Conservation (phyloP, 2,797 vertebrate genomes). For the Crocidura indochinensis region DNA sequence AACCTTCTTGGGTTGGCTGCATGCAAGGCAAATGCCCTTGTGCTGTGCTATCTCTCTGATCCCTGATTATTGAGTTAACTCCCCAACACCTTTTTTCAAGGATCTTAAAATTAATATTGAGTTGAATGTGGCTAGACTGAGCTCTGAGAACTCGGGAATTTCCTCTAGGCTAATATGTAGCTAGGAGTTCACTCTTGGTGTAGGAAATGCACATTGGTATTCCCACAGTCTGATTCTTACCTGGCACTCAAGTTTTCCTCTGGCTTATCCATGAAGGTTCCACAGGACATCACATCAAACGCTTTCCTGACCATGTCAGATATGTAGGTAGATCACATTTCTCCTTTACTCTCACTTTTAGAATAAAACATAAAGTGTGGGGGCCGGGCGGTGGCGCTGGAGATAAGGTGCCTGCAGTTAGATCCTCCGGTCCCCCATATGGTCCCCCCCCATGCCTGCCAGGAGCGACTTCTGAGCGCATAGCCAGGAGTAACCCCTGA, state of each 20-base stretch:
- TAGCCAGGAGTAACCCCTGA: too few relatives aligned
- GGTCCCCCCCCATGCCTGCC: too few relatives aligned
- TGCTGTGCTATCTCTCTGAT: not conserved
- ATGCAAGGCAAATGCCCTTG: not conserved
- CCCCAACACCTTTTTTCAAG: not conserved
- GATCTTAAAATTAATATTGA: slow-evolving; percentile 30
- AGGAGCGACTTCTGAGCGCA: too few relatives aligned
- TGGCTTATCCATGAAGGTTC: not conserved
- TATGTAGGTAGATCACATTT: not conserved
- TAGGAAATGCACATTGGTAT: not conserved
- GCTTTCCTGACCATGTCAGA: slow-evolving; percentile 36
- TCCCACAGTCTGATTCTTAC: not conserved
- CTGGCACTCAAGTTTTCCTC: not conserved
- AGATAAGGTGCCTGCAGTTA: too few relatives aligned
- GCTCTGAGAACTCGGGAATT: not conserved
- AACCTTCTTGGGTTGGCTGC: too few relatives aligned
- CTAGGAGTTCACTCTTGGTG: not conserved
- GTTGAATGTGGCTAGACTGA: not conserved
- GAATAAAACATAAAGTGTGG: slow-evolving; percentile 1
- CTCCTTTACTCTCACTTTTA: not conserved
- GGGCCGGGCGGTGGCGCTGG: too few relatives aligned
- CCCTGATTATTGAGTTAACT: not conserved
- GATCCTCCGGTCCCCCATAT: too few relatives aligned
- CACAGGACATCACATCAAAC: not conserved
- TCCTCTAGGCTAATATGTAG: not conserved